These are phyloP conservation scores for Drosophila insularis DNA, from an alignment of 1,140 invertebrate species.

Conservation along the genomic window DNA sequence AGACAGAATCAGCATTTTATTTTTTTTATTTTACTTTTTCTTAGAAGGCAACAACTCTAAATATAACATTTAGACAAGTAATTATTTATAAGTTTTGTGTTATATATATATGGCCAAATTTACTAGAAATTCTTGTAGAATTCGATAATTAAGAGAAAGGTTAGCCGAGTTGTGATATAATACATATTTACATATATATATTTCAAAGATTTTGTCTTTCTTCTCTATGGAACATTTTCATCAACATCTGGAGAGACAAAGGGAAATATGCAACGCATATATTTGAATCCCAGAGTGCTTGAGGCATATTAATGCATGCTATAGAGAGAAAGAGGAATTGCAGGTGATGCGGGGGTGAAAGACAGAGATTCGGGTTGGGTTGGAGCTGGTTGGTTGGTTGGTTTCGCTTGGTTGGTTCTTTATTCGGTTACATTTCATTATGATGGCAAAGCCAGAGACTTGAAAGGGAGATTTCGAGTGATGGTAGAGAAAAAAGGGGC, in stretches of 20 bases:
- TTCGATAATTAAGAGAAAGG: too few species aligned
- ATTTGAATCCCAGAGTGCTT: conserved; percentile 48
- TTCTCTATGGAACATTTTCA: neutral
- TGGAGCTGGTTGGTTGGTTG: conserved; percentile 5
- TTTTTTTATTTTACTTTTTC: too few species aligned
- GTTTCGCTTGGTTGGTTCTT: conserved; percentile 72
- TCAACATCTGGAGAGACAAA: conserved; percentile 3
- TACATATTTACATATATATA: too few species aligned
- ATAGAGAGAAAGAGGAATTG: conserved; percentile 27
- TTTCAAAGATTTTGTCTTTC: neutral
- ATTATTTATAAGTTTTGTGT: too few species aligned
- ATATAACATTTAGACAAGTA: too few species aligned
- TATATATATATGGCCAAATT: too few species aligned
- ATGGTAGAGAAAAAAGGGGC: neutral
- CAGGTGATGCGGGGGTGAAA: conserved; percentile 18
- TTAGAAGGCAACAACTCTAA: too few species aligned
- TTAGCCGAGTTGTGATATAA: too few species aligned
- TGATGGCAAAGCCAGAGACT: conserved; percentile 14
- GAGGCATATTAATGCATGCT: conserved; percentile 75
- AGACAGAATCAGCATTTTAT: too few species aligned
- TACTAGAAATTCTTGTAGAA: too few species aligned
- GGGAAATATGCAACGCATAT: conserved; percentile 16
- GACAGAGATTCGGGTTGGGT: neutral
- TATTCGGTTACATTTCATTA: conserved; percentile 79
- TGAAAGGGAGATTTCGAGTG: neutral